Conservation (phyloP, 2,888 invertebrate species). For the Marasmarcha lunaedactyla region DNA sequence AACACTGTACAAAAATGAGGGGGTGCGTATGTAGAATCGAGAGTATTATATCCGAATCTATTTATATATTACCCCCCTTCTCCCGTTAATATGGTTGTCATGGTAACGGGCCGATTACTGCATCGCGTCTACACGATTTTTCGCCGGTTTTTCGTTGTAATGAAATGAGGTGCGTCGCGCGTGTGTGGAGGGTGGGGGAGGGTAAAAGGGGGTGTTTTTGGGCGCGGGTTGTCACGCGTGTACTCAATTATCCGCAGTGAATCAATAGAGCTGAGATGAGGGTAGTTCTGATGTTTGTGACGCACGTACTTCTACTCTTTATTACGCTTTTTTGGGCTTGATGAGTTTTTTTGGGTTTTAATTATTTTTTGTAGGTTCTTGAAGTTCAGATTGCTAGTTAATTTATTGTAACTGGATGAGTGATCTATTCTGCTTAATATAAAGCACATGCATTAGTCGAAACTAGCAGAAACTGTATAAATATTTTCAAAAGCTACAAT, state of each 20-base stretch:
- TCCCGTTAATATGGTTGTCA: slow-evolving; percentile 63
- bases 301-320: slow-evolving; percentile 41
- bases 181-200: slow-evolving; percentile 26
- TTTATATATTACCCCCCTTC: slow-evolving; percentile 52
- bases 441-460: too few species aligned
- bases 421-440: too few species aligned
- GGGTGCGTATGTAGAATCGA: slow-evolving; percentile 57
- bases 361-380: background rate
- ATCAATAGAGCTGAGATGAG: slow-evolving; percentile 66
- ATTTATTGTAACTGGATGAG: too few species aligned
- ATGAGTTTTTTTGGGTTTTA: slow-evolving; percentile 27
- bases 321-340: slow-evolving; percentile 36
- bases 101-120: slow-evolving; percentile 63
- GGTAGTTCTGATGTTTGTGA: slow-evolving; percentile 60
- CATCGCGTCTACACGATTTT: slow-evolving; percentile 65
- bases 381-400: too few species aligned
- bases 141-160: slow-evolving; percentile 70
- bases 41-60: slow-evolving; percentile 66
- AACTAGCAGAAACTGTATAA: too few species aligned
- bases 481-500: too few species aligned
- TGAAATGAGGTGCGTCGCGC: slow-evolving; percentile 66
- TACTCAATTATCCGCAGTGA: slow-evolving; percentile 70
- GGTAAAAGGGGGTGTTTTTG: slow-evolving; percentile 20
- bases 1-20: slow-evolving; percentile 65
- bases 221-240: slow-evolving; percentile 54